Evolutionary conservation across 2,113 vertebrate species (phyloP), one percentile per base, ranked within the genome.

Genomic region (Phylloscopus whistleri): DNA sequence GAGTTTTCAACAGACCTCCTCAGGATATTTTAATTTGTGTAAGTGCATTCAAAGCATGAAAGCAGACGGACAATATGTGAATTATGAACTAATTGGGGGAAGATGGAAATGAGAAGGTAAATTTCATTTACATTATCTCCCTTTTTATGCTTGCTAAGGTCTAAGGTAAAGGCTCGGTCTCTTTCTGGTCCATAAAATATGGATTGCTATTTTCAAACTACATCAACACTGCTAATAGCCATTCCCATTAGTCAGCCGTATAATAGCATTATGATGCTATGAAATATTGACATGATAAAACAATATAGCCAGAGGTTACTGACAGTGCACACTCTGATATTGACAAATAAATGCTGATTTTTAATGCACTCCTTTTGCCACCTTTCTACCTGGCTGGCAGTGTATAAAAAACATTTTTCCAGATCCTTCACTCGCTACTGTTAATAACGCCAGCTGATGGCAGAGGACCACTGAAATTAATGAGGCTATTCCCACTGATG

Each of bases 281-380:
- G 97, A 99, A 99, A 99, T 99, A 99, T 98, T 98, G 98, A 99
- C 98, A 98, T 93, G 97, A 97, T 98, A 97, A 97, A 97, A 96
- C 87, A 97, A 90, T 89, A 86, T 93, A 97, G 97, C 93, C 95
- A 97, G 95, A 97, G 97, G 95, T 97, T 97, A 94, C 56, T 95
- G 96, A 97, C 88, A 96, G 91, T 92, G 86, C 89, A 95, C 90
- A 90, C 96, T 78, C 37, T 95, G 95, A 94, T 98, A 98, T 98
- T 98, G 97, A 98, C 98, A 98, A 98, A 98, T 98, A 98, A 98
- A 98, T 97, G 97, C 91, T 96, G 41, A 83, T 56, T 86, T 97
- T 97, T 97, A 97, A 97, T 96, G 93, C 94, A 93, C 76, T 94
- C 73, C 67, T 97, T 95, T 97, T 89, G 89, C 92, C 92, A 96